Evolutionary conservation across 1,140 invertebrate genomes (phyloP).

Genomic region (Achatina immaculata): DNA sequence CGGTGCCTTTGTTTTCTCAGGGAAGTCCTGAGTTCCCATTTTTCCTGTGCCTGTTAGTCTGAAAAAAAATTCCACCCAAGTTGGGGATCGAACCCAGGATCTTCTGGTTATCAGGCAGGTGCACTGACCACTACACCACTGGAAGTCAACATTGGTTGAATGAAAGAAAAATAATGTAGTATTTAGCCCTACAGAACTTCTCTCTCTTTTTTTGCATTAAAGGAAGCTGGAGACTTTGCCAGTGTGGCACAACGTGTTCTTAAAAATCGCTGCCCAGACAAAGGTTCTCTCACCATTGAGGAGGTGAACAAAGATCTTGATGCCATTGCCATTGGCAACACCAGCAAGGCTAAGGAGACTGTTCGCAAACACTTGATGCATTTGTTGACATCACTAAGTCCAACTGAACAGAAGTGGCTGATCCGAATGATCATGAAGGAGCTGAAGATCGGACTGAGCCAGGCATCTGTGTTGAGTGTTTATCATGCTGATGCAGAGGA

Average conservation of each 20-base stretch:
- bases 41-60: too few relatives aligned
- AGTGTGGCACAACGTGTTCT: constrained; percentile 80
- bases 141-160: too few relatives aligned
- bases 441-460: constrained; percentile 71
- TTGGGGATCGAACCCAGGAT: too few relatives aligned
- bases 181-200: too few relatives aligned
- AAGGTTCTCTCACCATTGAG: constrained; percentile 74
- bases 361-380: constrained; percentile 72
- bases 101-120: too few relatives aligned
- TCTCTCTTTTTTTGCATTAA: constrained; percentile 18
- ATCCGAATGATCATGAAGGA: constrained; percentile 87
- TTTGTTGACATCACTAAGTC: constrained; percentile 76
- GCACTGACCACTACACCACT: too few relatives aligned
- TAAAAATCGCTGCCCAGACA: constrained; percentile 76
- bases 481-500: constrained; percentile 87
- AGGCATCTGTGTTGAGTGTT: constrained; percentile 80
- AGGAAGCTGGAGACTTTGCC: constrained; percentile 80
- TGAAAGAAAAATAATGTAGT: too few relatives aligned
- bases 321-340: constrained; percentile 76
- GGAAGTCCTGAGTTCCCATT: too few relatives aligned
- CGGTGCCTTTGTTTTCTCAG: too few relatives aligned
- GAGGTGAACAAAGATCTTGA: constrained; percentile 82
- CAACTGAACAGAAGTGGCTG: constrained; percentile 88
- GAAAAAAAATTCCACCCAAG: too few relatives aligned
- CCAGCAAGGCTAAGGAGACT: constrained; percentile 72